Conservation (phyloP, 2,888 invertebrate genomes). For the Smittia sp. region DNA sequence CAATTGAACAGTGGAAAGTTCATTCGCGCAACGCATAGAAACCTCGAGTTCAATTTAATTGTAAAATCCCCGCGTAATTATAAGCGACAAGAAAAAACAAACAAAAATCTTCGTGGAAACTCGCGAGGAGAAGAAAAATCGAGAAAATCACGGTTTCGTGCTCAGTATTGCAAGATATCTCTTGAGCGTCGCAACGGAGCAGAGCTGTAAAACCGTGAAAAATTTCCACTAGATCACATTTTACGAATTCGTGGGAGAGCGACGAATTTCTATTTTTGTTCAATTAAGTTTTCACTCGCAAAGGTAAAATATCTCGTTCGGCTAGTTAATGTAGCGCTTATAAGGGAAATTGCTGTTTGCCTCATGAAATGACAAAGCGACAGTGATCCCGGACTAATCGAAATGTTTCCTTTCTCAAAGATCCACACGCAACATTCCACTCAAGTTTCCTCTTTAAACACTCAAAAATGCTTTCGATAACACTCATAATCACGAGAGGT, state of each 20-base stretch:
- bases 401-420: neutral
- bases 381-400: too few relatives aligned
- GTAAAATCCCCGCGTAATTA: too few relatives aligned
- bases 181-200: neutral
- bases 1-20: too few relatives aligned
- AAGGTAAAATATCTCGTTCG: neutral
- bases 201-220: constrained; percentile 4
- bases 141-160: neutral
- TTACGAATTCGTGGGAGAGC: neutral
- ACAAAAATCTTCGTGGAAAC: too few relatives aligned
- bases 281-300: neutral
- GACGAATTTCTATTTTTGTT: neutral
- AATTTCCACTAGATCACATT: constrained; percentile 21
- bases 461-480: constrained; percentile 22
- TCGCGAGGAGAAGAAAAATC: too few relatives aligned
- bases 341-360: too few relatives aligned
- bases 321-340: too few relatives aligned
- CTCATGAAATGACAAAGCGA: too few relatives aligned
- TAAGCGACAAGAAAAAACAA: too few relatives aligned
- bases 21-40: too few relatives aligned
- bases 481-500: constrained; percentile 26
- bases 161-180: neutral
- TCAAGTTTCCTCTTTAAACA: neutral
- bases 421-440: constrained; percentile 27
- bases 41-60: too few relatives aligned